Base-by-base conservation (phyloP, 2,888 invertebrate species). In the Sinelater perroti region DNA sequence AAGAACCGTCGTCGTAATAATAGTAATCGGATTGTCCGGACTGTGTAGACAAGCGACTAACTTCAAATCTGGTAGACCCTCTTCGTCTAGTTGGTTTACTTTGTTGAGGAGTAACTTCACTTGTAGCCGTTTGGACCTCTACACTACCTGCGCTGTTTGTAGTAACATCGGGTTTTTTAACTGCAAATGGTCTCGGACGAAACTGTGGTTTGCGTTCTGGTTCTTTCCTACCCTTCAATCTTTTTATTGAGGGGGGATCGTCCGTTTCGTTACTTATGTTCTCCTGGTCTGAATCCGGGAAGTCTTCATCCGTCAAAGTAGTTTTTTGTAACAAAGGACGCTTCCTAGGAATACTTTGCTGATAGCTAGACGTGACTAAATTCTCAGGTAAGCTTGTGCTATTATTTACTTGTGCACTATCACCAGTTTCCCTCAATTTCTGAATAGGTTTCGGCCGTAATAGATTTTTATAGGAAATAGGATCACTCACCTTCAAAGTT, bases 401-500 rank as follows among this genome's bases (percentile, higher is more conserved):
- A 50, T 17, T 18, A 21, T 49, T 14, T 13, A 35, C 30, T n/a
- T 21, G 16, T 35, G 50, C 3, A 16, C 10, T 51, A 6, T 53
- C 53, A 16, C 44, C 30, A 18, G 18, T 20, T 7, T 36, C 14
- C 17, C 13, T 16, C 2, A 21, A 8, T 46, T 56, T 49, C 21
- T 44, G 38, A 26, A 26, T 31, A 31, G 51, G 38, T 17, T 28
- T 60, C 28, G 51, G 11, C 36, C 47, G 51, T 47, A 52, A 42
- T 17, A 35, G 13, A 33, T 36, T 50, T 38, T 26, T 61, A 52
- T 56, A 20, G 38, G 61, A 57, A 49, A 55, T 60, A 49, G 42
- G 30, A n/a, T 73, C 72, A 76, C 85, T 84, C 79, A 84, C 85
- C 85, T 78, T 77, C 61, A 69, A 61, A 38, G 78, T 63, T 52